Base-by-base conservation (phyloP, 2,113 vertebrate genomes). In the Meleagris gallopavo region DNA sequence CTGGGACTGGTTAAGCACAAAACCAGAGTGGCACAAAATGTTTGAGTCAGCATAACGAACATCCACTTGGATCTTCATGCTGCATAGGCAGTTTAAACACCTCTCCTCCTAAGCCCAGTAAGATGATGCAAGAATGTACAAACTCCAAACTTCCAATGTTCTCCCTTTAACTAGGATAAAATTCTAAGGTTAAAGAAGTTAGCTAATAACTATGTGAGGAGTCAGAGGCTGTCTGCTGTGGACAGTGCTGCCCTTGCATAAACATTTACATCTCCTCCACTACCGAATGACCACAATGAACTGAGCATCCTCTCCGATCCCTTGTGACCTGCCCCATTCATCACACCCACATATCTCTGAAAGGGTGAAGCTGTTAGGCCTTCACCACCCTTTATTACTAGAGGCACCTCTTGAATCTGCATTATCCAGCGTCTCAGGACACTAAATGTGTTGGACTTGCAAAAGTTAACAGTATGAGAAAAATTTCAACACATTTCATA, bases 101-200 rank as follows among this genome's bases (percentile, higher is more conserved):
- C 55, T 3, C 11, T 85, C 21, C 38, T 57, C 67, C 12, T 52
- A 75, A 83, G 30, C 5, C 17, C 11, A 2, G 0, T 36, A 58
- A 85, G 69, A 73, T 76, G 46, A 65, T 30, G 4, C n/a, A 69
- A 89, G 55, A 71, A 76, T 40, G 45, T 74, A 41, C 92, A 83
- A 86, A 86, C 69, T 93, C 69, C 88, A 86, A 86, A 38, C 14
- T 79, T 70, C 9, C 46, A 54, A 3, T 15, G 30, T 55, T 88
- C 34, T 71, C 27, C 6, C 25, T 91, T 81, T 83, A 81, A 76
- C 85, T 55, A 46, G 45, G 40, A 67, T 32, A 57, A 22, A 74
- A 80, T 71, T 74, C 74, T 60, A 36, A 85, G 72, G 89, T 86
- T 91, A 77, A 81, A 92, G 19, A 86, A 91, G 75, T 69, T 94